These are phyloP conservation scores for Dolichotis patagonum DNA, from an alignment of 2,113 vertebrate genomes.

Conservation along the genomic window DNA sequence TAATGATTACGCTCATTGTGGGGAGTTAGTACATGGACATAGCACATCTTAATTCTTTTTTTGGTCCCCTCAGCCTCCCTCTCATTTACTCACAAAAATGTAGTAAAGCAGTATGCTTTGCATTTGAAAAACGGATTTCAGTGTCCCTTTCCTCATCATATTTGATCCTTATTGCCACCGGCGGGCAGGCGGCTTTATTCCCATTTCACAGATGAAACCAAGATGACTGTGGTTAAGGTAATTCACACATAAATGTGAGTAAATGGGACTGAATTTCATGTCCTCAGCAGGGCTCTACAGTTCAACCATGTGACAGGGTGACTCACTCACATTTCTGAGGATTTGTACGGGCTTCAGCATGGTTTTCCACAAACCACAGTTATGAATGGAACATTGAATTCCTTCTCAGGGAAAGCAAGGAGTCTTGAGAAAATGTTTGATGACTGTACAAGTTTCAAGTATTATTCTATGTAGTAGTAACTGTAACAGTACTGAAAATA, in stretches of 20 bases:
- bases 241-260: not conserved
- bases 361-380: not conserved
- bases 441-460: not conserved
- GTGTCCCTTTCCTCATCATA: rapidly evolving
- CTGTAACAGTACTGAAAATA: not conserved
- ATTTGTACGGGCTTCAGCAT: not conserved
- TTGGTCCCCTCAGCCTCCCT: not conserved
- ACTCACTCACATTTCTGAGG: not conserved
- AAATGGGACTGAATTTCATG: rapidly evolving
- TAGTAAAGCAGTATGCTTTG: not conserved
- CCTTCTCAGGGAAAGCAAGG: not conserved
- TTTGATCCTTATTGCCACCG: not conserved
- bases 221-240: not conserved
- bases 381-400: not conserved
- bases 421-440: not conserved
- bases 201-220: not conserved
- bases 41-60: not conserved
- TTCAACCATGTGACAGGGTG: not conserved
- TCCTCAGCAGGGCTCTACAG: rapidly evolving
- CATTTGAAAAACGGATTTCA: not conserved
- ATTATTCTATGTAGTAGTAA: not conserved
- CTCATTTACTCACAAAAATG: not conserved
- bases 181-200: not conserved
- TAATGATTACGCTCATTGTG: not conserved
- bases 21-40: not conserved